Conservation (phyloP, 2,113 vertebrate genomes). For the Myotis yumanensis region DNA sequence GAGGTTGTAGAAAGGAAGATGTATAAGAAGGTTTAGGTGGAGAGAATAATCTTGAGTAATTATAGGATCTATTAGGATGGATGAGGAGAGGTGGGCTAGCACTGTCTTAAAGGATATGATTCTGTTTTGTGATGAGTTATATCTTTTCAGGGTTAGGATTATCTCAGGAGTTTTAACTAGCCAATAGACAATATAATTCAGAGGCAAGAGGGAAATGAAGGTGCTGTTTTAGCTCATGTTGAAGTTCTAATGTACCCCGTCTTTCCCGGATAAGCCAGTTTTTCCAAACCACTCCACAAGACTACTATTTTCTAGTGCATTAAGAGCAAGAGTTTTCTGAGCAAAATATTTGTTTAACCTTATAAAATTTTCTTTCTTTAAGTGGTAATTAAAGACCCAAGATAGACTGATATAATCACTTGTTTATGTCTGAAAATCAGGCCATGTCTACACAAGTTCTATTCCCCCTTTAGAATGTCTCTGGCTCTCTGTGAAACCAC, state of each 20-base stretch:
- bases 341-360: not conserved
- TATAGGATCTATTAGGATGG: too few relatives aligned
- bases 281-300: not conserved
- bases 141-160: not conserved
- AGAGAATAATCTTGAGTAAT: not conserved
- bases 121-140: not conserved
- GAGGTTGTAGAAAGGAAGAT: not conserved
- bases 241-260: not conserved
- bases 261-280: not conserved
- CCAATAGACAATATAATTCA: not conserved
- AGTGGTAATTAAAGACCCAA: not conserved
- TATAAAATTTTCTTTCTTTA: not conserved
- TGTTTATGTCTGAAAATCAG: not conserved
- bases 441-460: not conserved
- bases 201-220: not conserved
- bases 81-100: rapidly evolving
- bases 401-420: not conserved
- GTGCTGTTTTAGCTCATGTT: not conserved
- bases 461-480: not conserved
- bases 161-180: rapidly evolving
- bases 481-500: not conserved
- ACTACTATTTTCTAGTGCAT: not conserved
- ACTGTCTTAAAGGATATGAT: not conserved
- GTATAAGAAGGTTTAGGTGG: not conserved
- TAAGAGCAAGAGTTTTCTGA: not conserved